phyloP scores from a whole-genome alignment of 2,888 invertebrate genomes.

The Macrostomum cliftonense region DNA sequence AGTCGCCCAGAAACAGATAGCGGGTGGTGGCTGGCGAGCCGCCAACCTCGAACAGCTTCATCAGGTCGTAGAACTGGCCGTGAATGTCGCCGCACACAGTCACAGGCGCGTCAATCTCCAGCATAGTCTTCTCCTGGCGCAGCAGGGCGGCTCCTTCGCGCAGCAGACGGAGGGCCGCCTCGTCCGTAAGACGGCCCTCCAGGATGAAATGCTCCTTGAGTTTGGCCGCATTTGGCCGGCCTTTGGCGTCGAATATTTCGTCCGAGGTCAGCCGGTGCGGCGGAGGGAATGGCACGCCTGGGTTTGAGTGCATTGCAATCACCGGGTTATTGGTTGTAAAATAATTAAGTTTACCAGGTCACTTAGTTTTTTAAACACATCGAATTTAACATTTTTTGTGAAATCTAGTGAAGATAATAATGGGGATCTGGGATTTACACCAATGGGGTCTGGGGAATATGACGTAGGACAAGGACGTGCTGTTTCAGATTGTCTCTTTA shows the following conservation, averaged over 20 bases:
- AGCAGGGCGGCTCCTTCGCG: constrained; percentile 74
- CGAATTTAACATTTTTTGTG: too few species aligned
- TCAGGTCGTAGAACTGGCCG: constrained; percentile 94
- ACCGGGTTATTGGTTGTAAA: too few species aligned
- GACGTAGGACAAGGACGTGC: too few species aligned
- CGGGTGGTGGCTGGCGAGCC: constrained; percentile 84
- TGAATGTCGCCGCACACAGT: constrained; percentile 97
- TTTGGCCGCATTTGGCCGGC: constrained; percentile 77
- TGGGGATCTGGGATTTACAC: too few species aligned
- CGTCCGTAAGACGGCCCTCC: constrained; percentile 93
- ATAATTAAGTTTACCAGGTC: too few species aligned
- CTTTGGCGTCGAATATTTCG: constrained; percentile 89
- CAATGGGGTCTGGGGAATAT: too few species aligned
- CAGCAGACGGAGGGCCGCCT: constrained; percentile 87
- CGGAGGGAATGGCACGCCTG: constrained; percentile 93
- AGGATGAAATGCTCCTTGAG: constrained; percentile 96
- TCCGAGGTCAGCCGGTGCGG: constrained; percentile 81
- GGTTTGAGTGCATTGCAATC: too few species aligned
- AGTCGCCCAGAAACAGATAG: constrained; percentile 92
- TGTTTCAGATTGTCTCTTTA: too few species aligned
- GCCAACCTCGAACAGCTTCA: constrained; percentile 93
- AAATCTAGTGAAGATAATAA: too few species aligned
- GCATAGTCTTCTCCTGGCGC: constrained; percentile 94
- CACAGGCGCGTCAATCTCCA: constrained; percentile 98
- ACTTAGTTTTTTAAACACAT: too few species aligned